phyloP scores from a whole-genome alignment of 37 sponge, comb jelly and placozoan species.

The Axinella damicornis region DNA sequence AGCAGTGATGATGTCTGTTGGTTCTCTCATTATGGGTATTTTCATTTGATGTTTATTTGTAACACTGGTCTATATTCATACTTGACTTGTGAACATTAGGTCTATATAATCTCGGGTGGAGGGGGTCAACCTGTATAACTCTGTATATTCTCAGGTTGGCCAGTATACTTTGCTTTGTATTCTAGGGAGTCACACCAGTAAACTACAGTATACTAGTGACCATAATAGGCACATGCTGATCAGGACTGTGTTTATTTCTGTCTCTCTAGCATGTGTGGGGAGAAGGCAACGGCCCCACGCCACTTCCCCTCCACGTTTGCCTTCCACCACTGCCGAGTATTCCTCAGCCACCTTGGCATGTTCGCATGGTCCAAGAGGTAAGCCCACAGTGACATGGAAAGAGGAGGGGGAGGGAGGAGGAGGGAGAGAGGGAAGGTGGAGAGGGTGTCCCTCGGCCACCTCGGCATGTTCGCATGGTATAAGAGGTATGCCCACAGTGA shows the following conservation, averaged over 20 bases:
- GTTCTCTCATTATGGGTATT: too few relatives aligned
- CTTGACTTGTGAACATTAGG: too few relatives aligned
- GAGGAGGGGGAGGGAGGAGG: not conserved
- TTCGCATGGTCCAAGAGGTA: conserved; percentile 62
- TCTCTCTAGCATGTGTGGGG: conserved; percentile 51
- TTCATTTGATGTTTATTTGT: too few relatives aligned
- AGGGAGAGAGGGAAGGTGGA: not conserved
- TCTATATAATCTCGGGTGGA: too few relatives aligned
- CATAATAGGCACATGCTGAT: too few relatives aligned
- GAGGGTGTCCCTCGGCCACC: conserved; percentile 65
- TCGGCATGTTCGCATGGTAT: conserved; percentile 73
- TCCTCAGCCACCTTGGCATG: conserved; percentile 81
- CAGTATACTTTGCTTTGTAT: too few relatives aligned
- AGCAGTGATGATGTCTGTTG: too few relatives aligned
- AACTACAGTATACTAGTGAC: not conserved
- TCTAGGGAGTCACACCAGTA: too few relatives aligned
- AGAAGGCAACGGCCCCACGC: conserved; percentile 26
- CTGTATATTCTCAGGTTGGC: too few relatives aligned
- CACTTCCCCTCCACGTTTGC: conserved; percentile 39
- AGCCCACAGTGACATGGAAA: not conserved
- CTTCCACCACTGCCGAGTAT: conserved; percentile 77
- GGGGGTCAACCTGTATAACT: too few relatives aligned
- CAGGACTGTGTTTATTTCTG: not conserved
- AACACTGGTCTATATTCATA: too few relatives aligned
- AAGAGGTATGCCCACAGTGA: conserved; percentile 13